These are phyloP conservation scores for Eremobia ochroleuca DNA, from an alignment of 2,888 invertebrate genomes.

Conservation along the genomic window DNA sequence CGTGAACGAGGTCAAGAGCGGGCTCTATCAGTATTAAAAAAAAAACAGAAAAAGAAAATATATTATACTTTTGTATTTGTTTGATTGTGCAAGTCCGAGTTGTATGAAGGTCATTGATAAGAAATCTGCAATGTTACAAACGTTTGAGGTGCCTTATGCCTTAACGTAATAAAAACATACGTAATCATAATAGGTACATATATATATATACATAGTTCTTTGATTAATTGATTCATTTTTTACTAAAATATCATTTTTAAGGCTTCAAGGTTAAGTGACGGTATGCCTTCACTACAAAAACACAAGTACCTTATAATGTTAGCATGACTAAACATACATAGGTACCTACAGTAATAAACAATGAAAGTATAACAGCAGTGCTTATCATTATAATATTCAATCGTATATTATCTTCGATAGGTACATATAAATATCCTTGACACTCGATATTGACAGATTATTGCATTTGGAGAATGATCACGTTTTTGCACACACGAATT, in stretches of 20 bases:
- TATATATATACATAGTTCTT: conserved; percentile 52
- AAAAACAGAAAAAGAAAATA: conserved; percentile 69
- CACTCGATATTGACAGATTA: conserved; percentile 45
- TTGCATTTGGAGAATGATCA: conserved; percentile 47
- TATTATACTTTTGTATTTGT: conserved; percentile 72
- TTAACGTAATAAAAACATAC: conserved; percentile 75
- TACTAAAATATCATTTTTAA: conserved; percentile 49
- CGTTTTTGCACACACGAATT: conserved; percentile 30
- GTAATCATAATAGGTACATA: conserved; percentile 59
- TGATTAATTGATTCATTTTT: conserved; percentile 52
- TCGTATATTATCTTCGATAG: conserved; percentile 30
- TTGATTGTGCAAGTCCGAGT: conserved; percentile 80
- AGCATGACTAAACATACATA: conserved; percentile 18
- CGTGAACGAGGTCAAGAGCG: too few relatives aligned
- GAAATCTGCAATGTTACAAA: conserved; percentile 85
- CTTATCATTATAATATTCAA: conserved; percentile 27
- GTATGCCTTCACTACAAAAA: conserved; percentile 20
- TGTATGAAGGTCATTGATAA: conserved; percentile 89
- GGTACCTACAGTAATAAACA: conserved; percentile 11
- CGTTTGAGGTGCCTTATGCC: conserved; percentile 76
- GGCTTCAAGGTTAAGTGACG: conserved; percentile 43
- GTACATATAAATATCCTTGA: conserved; percentile 46
- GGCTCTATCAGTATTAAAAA: too few relatives aligned
- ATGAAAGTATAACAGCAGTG: conserved; percentile 32
- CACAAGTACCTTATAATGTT: conserved; percentile 4